Conservation (phyloP, 2,797 vertebrate genomes). For the Acanthurus tractus region DNA sequence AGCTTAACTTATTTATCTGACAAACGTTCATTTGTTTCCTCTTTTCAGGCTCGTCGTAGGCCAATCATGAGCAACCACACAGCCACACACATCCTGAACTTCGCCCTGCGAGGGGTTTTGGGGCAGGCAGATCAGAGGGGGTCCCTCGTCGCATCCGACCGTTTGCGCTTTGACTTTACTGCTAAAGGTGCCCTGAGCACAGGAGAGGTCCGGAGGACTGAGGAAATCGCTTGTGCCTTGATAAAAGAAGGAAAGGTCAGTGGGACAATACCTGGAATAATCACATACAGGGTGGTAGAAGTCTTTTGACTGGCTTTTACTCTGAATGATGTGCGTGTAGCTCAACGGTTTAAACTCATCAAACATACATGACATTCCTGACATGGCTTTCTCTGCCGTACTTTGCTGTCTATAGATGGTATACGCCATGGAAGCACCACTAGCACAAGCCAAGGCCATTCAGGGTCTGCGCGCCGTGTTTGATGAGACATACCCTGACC, state of each 20-base stretch:
- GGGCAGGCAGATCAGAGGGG: constrained; percentile 97
- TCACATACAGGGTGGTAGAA: too few relatives aligned
- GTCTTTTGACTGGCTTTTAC: not conserved
- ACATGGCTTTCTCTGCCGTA: not conserved
- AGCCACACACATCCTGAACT: constrained; percentile 97
- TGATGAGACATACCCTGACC: constrained; percentile 98
- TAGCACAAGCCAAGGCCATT: constrained; percentile 95
- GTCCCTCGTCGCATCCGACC: constrained; percentile 94
- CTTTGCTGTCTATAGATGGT: constrained; percentile 82
- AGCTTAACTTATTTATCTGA: not conserved
- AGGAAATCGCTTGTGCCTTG: constrained; percentile 90
- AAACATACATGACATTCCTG: not conserved
- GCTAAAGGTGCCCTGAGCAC: constrained; percentile 95
- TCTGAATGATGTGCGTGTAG: not conserved
- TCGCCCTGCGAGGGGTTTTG: constrained; percentile 91
- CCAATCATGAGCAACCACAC: constrained; percentile 99
- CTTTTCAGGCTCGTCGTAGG: constrained; percentile 89
- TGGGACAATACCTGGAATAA: not conserved
- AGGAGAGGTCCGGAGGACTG: constrained; percentile 89
- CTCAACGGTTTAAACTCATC: not conserved
- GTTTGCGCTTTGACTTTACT: constrained; percentile 96
- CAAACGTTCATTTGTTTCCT: not conserved
- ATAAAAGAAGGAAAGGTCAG: constrained; percentile 93
- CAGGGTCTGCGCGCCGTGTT: constrained; percentile 97
- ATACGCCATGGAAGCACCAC: constrained; percentile 91